Evolutionary conservation across 1,140 invertebrate genomes (phyloP), one percentile per base, ranked within the genome.

Genomic region (Lutraria rhynchaena): DNA sequence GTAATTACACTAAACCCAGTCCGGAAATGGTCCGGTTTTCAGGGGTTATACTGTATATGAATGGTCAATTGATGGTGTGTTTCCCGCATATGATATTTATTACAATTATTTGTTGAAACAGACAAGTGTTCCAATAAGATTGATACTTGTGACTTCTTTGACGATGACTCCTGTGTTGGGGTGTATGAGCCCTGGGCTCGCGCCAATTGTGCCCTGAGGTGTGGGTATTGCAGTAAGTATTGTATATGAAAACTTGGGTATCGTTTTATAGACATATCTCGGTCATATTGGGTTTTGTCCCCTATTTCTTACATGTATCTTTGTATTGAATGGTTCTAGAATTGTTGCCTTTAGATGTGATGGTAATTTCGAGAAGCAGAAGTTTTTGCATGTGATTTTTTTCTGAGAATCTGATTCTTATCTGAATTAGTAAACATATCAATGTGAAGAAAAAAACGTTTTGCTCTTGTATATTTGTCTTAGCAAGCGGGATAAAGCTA

Each of bases 141-240:
- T 1, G 37, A 29, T 35, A 33, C 15, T 0, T 77, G 75, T 53
- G 58, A 77, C 35, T 77, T 67, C 61, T 77, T 67, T 67, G 75
- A 53, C 9, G 61, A 65, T 19, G 31, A 31, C 19, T 41, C 60
- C 15, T 77, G 75, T 41, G 11, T 27, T 0, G 75, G 46, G 19
- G n/a, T 61, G 0, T 77, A 67, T 33, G 58, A 51, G 22, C 75
- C 75, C 7, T 77, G 75, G 75, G 75, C 75, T 19, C 46, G 49
- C 19, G 75, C 44, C n/a, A 41, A 77, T 31, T 77, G 75, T 51
- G 46, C 75, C 9, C 41, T 65, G 2, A 33, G 75, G 35, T 77
- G 75, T 17, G 61, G 61, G 7, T 67, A 55, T 24, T 77, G 75
- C 57, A 61, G 61, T 77, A 57, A 3, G 57, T 53, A 53, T 53